Evolutionary conservation across 2,888 invertebrate genomes (phyloP), one percentile per base, ranked within the genome.

Genomic region (Apoda limacodes): DNA sequence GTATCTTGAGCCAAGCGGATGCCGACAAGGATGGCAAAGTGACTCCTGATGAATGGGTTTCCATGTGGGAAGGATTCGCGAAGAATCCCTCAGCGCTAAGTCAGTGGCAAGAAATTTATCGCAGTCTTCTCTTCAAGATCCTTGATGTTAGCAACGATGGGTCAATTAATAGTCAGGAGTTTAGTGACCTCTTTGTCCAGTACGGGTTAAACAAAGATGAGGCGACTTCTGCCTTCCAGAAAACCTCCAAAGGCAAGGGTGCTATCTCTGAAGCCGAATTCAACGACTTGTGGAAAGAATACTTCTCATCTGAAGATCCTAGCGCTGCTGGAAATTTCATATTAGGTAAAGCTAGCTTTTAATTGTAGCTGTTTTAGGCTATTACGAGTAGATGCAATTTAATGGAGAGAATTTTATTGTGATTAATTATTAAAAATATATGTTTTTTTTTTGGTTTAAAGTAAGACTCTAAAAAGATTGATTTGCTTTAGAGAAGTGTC

Each of bases 81-180:
- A 88, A 88, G 64, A 86, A 88, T 51, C 89, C 91, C 1, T 83
- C 85, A 22, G 82, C 85, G 25, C 87, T 89, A 17, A 81, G 88
- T 37, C 90, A 91, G 37, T 94, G 93, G 93, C 93, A 93, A 63
- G 87, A 85, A 47, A 83, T 87, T 31, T 94, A 93, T 70, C 88
- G 91, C 86, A 87, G 90, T 57, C 91, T 93, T 64, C 92, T 93
- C 85, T 94, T 94, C 62, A 88, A 91, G 48, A 75, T 93, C 35
- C 91, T 93, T 65, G 94, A 94, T 55, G 89, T 92, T 26, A 91
- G 92, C 50, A 89, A 88, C 34, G 94, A 95, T 54, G 71, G 71
- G 1, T 48, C 54, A 0, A 93, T 95, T 50, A 94, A 95, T 60
- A 88, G 86, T 33, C 85, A 87, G 10, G 95, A 95, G 62, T 95